These are phyloP conservation scores for Leptinotarsa haldemani DNA, from an alignment of 2,888 invertebrate genomes.

Conservation along the genomic window DNA sequence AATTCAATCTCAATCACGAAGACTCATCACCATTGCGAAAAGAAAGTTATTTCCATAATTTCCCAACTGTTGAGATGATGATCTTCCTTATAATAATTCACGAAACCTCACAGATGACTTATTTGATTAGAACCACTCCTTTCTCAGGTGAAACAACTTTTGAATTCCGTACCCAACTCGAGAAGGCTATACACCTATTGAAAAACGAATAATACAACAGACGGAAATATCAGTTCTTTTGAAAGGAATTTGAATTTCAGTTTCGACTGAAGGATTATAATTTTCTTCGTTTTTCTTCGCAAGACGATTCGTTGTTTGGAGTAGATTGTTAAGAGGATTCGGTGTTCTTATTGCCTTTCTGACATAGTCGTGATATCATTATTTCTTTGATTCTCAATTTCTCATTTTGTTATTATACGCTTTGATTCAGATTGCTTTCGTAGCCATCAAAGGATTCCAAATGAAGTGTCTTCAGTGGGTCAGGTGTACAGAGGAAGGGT, in stretches of 20 bases:
- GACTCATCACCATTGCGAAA: no score
- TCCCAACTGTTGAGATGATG: no score
- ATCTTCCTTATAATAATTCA: no score
- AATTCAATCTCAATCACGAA: no score
- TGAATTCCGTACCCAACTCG: not conserved
- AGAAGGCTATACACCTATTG: not conserved
- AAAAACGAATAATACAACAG: slow-evolving; percentile 30
- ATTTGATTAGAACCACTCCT: not conserved
- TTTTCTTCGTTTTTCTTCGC: slow-evolving; percentile 58
- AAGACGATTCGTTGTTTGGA: slow-evolving; percentile 51
- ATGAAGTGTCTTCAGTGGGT: slow-evolving; percentile 5
- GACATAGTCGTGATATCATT: slow-evolving; percentile 53
- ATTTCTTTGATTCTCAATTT: slow-evolving; percentile 51
- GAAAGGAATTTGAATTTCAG: slow-evolving; percentile 60
- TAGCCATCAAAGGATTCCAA: slow-evolving; percentile 8
- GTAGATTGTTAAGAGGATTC: slow-evolving; percentile 47
- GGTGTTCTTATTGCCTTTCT: slow-evolving; percentile 51
- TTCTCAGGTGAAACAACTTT: not conserved
- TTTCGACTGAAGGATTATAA: slow-evolving; percentile 57
- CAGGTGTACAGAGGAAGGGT: not conserved
- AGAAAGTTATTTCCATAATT: not conserved
- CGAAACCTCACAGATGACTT: no score
- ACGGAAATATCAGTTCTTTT: slow-evolving; percentile 53
- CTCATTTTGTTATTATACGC: slow-evolving; percentile 44
- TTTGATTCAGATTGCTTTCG: slow-evolving; percentile 21